Evolutionary conservation across 1,140 invertebrate species (phyloP).

Genomic region (Sinella curviseta): DNA sequence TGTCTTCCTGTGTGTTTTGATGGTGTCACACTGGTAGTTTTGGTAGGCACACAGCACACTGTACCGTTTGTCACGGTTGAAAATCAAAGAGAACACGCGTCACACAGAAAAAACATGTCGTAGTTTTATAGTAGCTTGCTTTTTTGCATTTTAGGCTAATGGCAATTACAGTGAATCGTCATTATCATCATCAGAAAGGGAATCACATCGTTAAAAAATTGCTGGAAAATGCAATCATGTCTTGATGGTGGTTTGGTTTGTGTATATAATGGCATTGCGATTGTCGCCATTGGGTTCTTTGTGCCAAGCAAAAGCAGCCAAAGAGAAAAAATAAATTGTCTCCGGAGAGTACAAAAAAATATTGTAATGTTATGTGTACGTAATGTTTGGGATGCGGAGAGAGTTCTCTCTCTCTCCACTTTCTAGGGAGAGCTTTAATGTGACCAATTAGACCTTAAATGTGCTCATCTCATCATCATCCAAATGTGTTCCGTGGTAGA

Average conservation of each 20-base stretch:
- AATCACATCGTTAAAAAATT: not conserved
- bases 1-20: not conserved
- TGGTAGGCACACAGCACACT: no score
- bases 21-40: not conserved
- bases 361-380: no score
- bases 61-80: not conserved
- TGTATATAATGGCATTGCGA: not conserved
- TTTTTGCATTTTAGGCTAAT: no score
- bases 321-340: not conserved
- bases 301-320: no score
- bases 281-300: not conserved
- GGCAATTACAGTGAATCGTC: not conserved
- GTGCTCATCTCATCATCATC: conserved; percentile 17
- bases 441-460: conserved; percentile 20
- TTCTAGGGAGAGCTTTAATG: not conserved
- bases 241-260: not conserved
- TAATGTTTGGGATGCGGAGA: no score
- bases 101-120: not conserved
- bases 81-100: not conserved
- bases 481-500: not conserved
- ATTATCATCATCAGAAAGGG: not conserved
- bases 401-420: not conserved
- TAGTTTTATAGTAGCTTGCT: no score
- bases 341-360: not conserved
- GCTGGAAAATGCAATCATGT: not conserved